Percentiles rank a stretch among this genome's conserved stretches.
These are phyloP conservation scores for Apotomis turbidana DNA, from an alignment of 2,888 invertebrate species.

Conservation along the genomic window DNA sequence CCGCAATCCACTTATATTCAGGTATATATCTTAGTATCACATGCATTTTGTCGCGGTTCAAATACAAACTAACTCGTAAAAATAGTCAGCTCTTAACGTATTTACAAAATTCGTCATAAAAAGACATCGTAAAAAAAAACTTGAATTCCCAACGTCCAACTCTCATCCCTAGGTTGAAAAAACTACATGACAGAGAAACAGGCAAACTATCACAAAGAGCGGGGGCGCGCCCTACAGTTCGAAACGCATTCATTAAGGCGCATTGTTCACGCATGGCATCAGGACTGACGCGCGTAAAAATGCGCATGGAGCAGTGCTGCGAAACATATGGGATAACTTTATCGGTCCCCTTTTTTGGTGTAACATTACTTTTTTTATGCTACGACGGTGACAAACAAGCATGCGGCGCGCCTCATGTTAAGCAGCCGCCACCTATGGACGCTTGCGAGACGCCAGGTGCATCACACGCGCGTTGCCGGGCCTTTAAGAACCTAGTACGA, in stretches of 20 bases:
- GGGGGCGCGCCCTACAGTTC: constrained; percentile 47
- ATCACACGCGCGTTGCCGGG: no score
- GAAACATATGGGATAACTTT: neutral
- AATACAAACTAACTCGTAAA: neutral
- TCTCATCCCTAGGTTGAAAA: constrained; percentile 6
- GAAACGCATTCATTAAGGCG: constrained; percentile 68
- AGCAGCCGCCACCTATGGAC: no score
- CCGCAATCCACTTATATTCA: no score
- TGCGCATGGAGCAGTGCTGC: constrained; percentile 21
- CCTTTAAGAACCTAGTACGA: no score
- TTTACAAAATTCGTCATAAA: neutral
- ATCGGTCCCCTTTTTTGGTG: no score
- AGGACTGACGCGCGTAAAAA: constrained; percentile 34
- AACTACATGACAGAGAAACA: constrained; percentile 3
- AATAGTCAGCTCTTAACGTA: neutral
- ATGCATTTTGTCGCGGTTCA: no score
- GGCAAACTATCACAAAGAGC: constrained; percentile 28
- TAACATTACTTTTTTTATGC: no score
- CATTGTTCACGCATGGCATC: constrained; percentile 58
- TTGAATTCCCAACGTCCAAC: neutral
- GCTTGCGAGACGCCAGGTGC: no score
- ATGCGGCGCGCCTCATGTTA: no score
- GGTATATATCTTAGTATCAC: no score
- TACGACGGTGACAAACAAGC: no score
- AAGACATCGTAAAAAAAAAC: constrained; percentile 1